Base-by-base conservation (phyloP, 2,113 vertebrate species). In the Typhlomys cinereus region DNA sequence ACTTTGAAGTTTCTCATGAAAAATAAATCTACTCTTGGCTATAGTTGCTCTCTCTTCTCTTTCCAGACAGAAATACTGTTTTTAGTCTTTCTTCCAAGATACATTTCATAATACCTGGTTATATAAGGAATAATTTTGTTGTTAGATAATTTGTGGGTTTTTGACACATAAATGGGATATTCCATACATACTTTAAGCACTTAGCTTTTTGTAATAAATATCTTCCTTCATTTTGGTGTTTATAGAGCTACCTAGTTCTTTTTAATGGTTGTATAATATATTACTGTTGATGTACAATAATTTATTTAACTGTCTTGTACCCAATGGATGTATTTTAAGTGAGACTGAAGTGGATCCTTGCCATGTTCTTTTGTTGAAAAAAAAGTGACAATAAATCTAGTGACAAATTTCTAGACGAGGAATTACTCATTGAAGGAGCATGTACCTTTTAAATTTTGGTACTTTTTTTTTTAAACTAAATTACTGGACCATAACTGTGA, bases 161-260 rank as follows among this genome's bases (percentile, higher is more conserved):
- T 91, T 83, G 20, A 83, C 36, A 66, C 3, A 17, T 62, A 93
- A 80, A 48, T 82, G 74, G 27, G n/a, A 52, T 66, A 67, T 80
- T 46, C 81, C 31, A 76, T 64, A 61, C 14, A 70, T 7, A 25
- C 54, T 46, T 70, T 74, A 85, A 95, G 14, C 27, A 59, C 27
- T 62, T 73, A 81, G 31, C n/a, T 71, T 61, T 64, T 92, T 39
- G 7, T 73, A 36, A n/a, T 74, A 41, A 61, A 23, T 86, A 39
- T 93, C 21, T 92, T 87, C 31, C 84, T 94, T 87, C 27, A 85
- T 79, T 81, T 91, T 79, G 34, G 39, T n/a, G 39, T 90, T 90
- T 92, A 70, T 85, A 85, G 69, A 83, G 70, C 64, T 86, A 29
- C 39, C 21, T 80, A 46, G 23, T 81, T 90, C 25, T 93, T 95